Evolutionary conservation across 2,797 vertebrate genomes (phyloP).

Genomic region (Phoebastria nigripes): DNA sequence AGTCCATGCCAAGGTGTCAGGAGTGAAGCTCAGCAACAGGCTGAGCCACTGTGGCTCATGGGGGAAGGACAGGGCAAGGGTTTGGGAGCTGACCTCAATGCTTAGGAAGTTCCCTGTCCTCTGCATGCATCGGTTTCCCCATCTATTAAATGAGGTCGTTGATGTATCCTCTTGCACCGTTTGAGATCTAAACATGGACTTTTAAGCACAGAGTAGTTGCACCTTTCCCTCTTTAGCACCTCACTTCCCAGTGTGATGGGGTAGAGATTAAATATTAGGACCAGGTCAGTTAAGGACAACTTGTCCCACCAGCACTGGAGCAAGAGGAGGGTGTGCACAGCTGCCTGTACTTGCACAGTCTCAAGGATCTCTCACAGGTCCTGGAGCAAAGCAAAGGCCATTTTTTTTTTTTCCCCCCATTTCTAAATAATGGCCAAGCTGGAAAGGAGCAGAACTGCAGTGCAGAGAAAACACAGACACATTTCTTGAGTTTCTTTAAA

Average conservation of each 20-base stretch:
- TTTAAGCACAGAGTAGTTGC: neutral
- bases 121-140: neutral
- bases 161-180: neutral
- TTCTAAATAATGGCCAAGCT: neutral
- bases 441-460: neutral
- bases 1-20: neutral
- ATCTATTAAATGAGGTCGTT: too few relatives aligned
- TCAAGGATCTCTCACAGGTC: neutral
- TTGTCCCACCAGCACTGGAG: neutral
- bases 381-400: neutral
- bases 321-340: neutral
- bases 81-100: neutral
- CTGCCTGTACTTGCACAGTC: neutral
- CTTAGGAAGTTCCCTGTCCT: neutral
- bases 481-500: neutral
- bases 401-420: neutral
- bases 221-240: neutral
- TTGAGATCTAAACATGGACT: neutral
- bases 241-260: neutral
- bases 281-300: neutral
- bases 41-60: neutral
- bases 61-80: neutral
- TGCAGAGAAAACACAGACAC: neutral
- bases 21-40: neutral
- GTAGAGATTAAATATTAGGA: neutral